Percentiles rank a stretch among this genome's conserved stretches.
These are phyloP conservation scores for Dicyrtomina minuta DNA, from an alignment of 2,888 invertebrate genomes.

Conservation along the genomic window DNA sequence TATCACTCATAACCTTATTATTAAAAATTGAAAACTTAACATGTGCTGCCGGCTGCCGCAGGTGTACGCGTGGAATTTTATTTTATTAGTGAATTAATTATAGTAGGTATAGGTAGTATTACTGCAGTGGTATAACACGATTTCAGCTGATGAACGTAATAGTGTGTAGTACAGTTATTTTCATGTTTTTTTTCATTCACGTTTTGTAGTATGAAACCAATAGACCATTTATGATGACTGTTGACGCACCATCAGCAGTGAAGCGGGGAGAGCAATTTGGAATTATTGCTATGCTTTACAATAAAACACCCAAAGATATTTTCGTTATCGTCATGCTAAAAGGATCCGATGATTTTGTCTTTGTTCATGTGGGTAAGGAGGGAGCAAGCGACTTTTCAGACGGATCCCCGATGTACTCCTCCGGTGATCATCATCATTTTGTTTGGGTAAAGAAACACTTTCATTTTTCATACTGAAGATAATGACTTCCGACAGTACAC, in stretches of 20 bases:
- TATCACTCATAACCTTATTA: too few relatives aligned
- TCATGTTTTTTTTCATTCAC: not conserved
- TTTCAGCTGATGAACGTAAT: too few relatives aligned
- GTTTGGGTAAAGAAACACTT: too few relatives aligned
- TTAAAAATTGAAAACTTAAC: too few relatives aligned
- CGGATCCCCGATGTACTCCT: constrained; percentile 56
- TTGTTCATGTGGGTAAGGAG: constrained; percentile 60
- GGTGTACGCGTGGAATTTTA: too few relatives aligned
- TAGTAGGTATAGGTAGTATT: too few relatives aligned
- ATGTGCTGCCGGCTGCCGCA: too few relatives aligned
- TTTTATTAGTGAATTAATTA: too few relatives aligned
- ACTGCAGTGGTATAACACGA: too few relatives aligned
- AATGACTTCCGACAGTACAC: too few relatives aligned
- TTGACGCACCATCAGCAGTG: constrained; percentile 59
- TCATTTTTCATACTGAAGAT: not conserved
- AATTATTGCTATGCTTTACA: constrained; percentile 55
- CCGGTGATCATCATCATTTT: constrained; percentile 62
- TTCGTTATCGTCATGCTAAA: constrained; percentile 58
- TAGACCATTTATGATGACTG: constrained; percentile 61
- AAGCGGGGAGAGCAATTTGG: constrained; percentile 61
- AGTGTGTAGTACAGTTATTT: too few relatives aligned
- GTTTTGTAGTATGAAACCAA: constrained; percentile 57
- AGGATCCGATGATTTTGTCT: constrained; percentile 59
- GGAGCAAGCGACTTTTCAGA: constrained; percentile 60
- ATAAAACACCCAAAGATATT: constrained; percentile 55